These are phyloP conservation scores for Laspeyria flexula DNA, from an alignment of 2,888 invertebrate species.

Conservation along the genomic window DNA sequence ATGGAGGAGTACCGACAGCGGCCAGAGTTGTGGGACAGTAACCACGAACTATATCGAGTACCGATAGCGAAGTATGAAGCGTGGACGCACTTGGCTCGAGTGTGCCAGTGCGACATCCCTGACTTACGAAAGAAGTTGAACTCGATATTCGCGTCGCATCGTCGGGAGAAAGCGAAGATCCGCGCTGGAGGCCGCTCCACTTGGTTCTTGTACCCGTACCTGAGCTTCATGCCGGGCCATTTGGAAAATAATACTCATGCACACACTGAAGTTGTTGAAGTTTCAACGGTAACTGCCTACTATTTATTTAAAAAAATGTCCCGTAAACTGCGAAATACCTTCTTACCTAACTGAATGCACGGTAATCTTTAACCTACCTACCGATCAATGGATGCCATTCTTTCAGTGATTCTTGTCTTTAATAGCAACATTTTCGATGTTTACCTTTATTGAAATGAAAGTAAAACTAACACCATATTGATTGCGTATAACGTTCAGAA, in stretches of 20 bases:
- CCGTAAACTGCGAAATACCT: too few relatives aligned
- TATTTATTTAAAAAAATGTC: neutral
- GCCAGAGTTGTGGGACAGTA: slow-evolving; percentile 68
- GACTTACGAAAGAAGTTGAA: slow-evolving; percentile 75
- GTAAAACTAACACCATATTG: too few relatives aligned
- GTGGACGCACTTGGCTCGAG: slow-evolving; percentile 64
- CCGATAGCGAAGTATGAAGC: slow-evolving; percentile 69
- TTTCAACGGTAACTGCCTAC: slow-evolving; percentile 9
- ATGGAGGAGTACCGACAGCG: slow-evolving; percentile 62
- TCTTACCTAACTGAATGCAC: too few relatives aligned
- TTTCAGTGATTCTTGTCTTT: too few relatives aligned
- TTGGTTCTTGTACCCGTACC: slow-evolving; percentile 72
- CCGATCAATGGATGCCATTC: too few relatives aligned
- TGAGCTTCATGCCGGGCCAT: slow-evolving; percentile 70
- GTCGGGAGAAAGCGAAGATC: slow-evolving; percentile 72
- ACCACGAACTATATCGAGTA: slow-evolving; percentile 60
- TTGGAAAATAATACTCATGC: slow-evolving; percentile 39
- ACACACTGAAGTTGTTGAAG: neutral
- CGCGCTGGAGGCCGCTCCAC: slow-evolving; percentile 60
- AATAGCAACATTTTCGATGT: too few relatives aligned
- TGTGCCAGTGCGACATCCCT: slow-evolving; percentile 67
- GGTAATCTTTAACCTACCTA: too few relatives aligned
- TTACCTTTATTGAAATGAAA: too few relatives aligned
- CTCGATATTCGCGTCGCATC: slow-evolving; percentile 75
- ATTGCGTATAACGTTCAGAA: too few relatives aligned